phyloP scores from a whole-genome alignment of 2,797 vertebrate genomes.

The Remorina albescens region DNA sequence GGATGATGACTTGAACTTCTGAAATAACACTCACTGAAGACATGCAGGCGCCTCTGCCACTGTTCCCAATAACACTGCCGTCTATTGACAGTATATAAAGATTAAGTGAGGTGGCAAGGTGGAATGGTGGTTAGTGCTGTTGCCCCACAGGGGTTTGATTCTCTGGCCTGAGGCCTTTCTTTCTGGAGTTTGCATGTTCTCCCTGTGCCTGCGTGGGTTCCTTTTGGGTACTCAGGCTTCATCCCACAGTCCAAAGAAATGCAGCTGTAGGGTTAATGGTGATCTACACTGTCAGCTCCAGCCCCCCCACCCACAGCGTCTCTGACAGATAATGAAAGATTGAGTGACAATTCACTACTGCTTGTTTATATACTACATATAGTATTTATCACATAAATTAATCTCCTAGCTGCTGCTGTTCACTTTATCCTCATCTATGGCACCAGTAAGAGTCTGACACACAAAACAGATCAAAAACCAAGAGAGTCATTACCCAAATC shows the following conservation, averaged over 20 bases:
- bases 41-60: neutral
- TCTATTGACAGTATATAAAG: neutral
- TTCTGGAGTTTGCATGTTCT: too few relatives aligned
- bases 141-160: too few relatives aligned
- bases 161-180: too few relatives aligned
- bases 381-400: neutral
- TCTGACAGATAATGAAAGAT: conserved; percentile 1
- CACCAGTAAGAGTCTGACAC: neutral
- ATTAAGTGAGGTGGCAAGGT: neutral
- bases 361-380: neutral
- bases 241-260: too few relatives aligned
- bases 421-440: neutral
- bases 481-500: neutral
- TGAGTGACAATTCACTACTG: neutral
- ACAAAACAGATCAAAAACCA: neutral
- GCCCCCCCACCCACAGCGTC: too few relatives aligned
- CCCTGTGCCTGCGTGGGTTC: too few relatives aligned
- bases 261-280: too few relatives aligned
- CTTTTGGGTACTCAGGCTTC: too few relatives aligned
- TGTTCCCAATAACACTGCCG: neutral
- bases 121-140: too few relatives aligned
- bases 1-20: neutral
- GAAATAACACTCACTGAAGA: neutral
- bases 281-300: neutral
- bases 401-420: conserved; percentile 10